These are phyloP conservation scores for Aphrocallistes beatrix DNA, from an alignment of 37 sponge, comb jelly and placozoan genomes.

Conservation along the genomic window DNA sequence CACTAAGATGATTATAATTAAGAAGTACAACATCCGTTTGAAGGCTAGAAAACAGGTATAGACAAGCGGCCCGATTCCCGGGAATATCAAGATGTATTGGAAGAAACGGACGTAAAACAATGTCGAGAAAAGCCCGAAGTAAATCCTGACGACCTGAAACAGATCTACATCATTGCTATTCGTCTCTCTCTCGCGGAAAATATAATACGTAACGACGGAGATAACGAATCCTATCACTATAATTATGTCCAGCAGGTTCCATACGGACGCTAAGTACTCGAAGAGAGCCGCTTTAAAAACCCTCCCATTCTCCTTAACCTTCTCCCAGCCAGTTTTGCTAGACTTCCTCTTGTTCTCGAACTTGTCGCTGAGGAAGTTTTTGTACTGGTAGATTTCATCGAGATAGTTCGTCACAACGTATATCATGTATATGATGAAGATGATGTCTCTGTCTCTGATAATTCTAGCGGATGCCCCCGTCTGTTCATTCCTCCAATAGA, in stretches of 20 bases:
- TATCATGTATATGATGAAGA: background rate
- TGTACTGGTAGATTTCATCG: background rate
- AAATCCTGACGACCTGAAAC: background rate
- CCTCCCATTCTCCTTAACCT: background rate
- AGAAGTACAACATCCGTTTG: background rate
- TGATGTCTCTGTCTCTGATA: background rate
- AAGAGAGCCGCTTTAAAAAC: background rate
- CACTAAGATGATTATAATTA: background rate
- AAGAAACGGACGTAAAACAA: background rate
- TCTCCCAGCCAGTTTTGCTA: background rate
- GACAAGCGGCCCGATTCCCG: background rate
- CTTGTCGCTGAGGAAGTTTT: background rate
- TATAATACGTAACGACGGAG: background rate
- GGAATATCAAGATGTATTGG: constrained; percentile 13
- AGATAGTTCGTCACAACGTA: background rate
- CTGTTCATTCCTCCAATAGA: background rate
- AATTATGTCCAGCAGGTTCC: background rate
- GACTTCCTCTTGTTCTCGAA: background rate
- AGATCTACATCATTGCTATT: too few relatives aligned
- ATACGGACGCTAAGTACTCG: background rate
- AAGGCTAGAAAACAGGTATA: background rate
- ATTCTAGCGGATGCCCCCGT: too few relatives aligned
- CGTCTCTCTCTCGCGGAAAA: background rate
- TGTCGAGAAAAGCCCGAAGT: background rate
- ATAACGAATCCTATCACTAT: background rate